Base-by-base conservation (phyloP, 2,888 invertebrate species). In the Phytoseiulus persimilis region DNA sequence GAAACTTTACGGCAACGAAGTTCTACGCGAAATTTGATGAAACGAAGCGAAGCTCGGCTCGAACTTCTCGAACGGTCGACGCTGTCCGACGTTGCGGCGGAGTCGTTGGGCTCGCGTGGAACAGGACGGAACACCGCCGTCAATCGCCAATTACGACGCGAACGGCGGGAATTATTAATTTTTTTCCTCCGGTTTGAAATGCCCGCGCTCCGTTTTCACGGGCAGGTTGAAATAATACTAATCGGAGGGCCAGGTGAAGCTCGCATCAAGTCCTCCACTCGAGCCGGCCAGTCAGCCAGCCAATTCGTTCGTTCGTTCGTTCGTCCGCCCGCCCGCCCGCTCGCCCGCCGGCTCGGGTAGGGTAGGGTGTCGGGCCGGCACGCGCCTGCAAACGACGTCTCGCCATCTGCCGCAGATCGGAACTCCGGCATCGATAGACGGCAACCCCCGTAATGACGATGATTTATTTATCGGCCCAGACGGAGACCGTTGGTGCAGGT, bases 311-410 rank as follows among this genome's bases (percentile, higher is more conserved):
- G 65, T 28, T 18, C 23, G 23, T 18, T 46, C 65, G 65, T 11
- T 23, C 65, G 65, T 18, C 65, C 65, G 28, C 28, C 23, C 65
- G 65, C 65, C 65, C 28, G 65, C 28, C 65, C 65, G 65, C 18
- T 28, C 65, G 65, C 18, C 1, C 65, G 65, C 18, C 65, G 5
- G 65, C 18, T 23, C 65, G 65, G 28, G 28, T 65, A 14, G 65
- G 65, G 65, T 65, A 65, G 65, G 65, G 65, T 65, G 65, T 65
- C 65, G 18, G 65, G 65, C 65, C 65, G 65, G 65, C 65, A 65
- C 65, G 65, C 65, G 65, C 65, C 65, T 65, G 65, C 65, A 65
- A 65, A 65, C 65, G 65, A 65, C 65, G 65, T 65, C 65, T 65
- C 65, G 18, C 65, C 65, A 65, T 65, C 65, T 65, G 65, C 65